phyloP scores from a whole-genome alignment of 2,888 invertebrate genomes.

The Athetis lepigone region DNA sequence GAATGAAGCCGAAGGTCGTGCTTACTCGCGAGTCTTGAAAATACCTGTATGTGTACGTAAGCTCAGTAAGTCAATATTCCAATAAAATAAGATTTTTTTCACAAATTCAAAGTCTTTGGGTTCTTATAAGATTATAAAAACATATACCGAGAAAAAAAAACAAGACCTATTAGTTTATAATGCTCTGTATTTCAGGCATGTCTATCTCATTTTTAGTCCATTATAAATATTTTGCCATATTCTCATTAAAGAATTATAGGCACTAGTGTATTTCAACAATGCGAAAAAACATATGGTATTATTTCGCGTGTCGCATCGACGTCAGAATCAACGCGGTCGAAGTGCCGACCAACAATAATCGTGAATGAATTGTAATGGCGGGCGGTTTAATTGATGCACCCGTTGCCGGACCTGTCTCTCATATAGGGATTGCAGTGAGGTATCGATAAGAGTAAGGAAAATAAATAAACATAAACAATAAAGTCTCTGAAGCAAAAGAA shows the following conservation, averaged over 20 bases:
- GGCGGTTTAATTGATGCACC: constrained; percentile 82
- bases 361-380: constrained; percentile 87
- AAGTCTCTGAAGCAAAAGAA: too few species aligned
- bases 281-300: constrained; percentile 64
- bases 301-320: constrained; percentile 78
- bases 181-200: too few species aligned
- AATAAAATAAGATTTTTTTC: too few species aligned
- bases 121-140: too few species aligned
- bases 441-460: constrained; percentile 33
- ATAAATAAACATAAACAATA: not conserved
- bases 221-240: constrained; percentile 4
- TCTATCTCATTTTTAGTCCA: too few species aligned
- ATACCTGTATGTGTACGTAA: too few species aligned
- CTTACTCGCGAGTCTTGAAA: too few species aligned
- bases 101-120: too few species aligned
- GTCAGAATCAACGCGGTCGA: constrained; percentile 75
- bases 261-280: constrained; percentile 44
- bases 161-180: too few species aligned
- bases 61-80: too few species aligned
- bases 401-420: constrained; percentile 75
- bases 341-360: constrained; percentile 83
- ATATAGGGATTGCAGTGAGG: constrained; percentile 59
- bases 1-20: too few species aligned
- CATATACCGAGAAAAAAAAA: too few species aligned
- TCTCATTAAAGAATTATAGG: constrained; percentile 53